Base-by-base conservation (phyloP, 2,113 vertebrate genomes). In the Trichomycterus rosablanca region DNA sequence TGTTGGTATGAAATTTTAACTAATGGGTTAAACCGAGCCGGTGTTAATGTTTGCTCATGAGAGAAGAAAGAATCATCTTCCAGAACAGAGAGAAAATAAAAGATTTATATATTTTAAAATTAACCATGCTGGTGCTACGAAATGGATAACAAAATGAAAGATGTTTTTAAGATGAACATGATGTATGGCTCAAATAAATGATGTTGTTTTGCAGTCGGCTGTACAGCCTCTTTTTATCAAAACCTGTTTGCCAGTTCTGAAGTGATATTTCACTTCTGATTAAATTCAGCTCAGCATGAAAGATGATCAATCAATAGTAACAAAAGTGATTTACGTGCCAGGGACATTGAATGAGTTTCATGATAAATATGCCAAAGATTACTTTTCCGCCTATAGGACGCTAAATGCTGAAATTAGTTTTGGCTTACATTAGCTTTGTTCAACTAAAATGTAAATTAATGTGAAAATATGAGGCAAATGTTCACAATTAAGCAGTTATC, bases 221-320 rank as follows among this genome's bases (percentile, higher is more conserved):
- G 28, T 23, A 59, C 35, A 55, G 26, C 16, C 59, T 51, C 37
- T 23, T 52, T 63, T 67, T 59, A 63, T 58, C 44, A 71, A 66
- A 67, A 71, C 69, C 63, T 71, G 59, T 45, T 56, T 67, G 51
- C 58, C 60, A 43, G 40, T 63, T 57, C 26, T 52, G 63, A 52
- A 67, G 52, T 52, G 49, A 66, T 72, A 48, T 63, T 63, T 72
- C 46, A 67, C 49, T 55, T 40, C 56, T 60, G 63, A 61, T 59
- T 71, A 63, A 63, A 60, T 67, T 63, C 44, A 14, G 7, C 70
- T 58, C 70, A 72, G 70, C 70, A 24, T 67, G 70, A 15, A 32
- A 67, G 60, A 61, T 51, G 59, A 72, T 67, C 53, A 53, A 52
- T 72, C 70, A 67, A 30, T 58, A 58, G 54, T 51, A 54, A 39